phyloP scores from a whole-genome alignment of 2,113 vertebrate species.

The Mormoops blainvillei region DNA sequence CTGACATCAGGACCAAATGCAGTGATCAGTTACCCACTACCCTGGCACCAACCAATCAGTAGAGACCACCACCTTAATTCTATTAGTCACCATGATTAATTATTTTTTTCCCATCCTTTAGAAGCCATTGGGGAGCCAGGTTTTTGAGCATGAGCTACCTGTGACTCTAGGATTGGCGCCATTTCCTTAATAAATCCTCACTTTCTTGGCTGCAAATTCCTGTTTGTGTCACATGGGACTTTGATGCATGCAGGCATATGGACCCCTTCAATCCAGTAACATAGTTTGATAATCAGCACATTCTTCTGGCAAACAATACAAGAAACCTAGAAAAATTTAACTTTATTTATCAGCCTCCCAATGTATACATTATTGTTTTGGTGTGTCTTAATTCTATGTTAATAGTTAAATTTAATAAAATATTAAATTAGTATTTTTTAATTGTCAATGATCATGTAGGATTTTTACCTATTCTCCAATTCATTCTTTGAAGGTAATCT shows the following conservation, averaged over 20 bases:
- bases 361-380: neutral
- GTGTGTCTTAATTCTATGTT: neutral
- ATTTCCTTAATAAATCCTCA: neutral
- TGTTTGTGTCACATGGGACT: neutral
- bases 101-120: too few species aligned
- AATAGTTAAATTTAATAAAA: neutral
- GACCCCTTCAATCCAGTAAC: neutral
- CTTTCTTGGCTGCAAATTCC: neutral
- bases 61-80: too few species aligned
- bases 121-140: neutral
- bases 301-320: neutral
- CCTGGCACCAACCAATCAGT: neutral
- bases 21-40: neutral
- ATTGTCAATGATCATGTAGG: neutral
- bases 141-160: neutral
- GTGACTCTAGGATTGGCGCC: neutral
- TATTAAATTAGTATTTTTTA: neutral
- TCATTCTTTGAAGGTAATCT: neutral
- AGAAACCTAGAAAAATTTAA: neutral
- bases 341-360: neutral
- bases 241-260: neutral
- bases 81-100: too few species aligned
- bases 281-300: neutral
- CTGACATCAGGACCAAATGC: neutral
- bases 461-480: neutral